These are phyloP conservation scores for Falco peregrinus DNA, from an alignment of 2,797 vertebrate genomes.

Conservation along the genomic window DNA sequence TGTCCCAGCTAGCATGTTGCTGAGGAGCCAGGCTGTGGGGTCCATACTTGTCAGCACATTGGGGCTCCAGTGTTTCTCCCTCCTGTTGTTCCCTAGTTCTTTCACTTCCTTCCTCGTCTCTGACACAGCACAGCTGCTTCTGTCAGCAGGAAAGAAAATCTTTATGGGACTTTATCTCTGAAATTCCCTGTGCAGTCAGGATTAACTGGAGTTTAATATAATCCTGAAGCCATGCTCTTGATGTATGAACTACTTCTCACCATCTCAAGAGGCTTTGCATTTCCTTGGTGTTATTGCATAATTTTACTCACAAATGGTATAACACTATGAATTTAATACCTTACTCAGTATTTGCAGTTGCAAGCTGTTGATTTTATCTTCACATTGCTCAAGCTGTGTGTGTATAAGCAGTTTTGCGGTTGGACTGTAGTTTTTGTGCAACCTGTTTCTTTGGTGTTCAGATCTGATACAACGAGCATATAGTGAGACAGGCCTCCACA, in stretches of 20 bases:
- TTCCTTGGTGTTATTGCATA: slow-evolving; percentile 1
- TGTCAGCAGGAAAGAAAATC: neutral
- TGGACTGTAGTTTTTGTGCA: neutral
- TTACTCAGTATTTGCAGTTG: neutral
- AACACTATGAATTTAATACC: neutral
- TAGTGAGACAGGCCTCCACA: neutral
- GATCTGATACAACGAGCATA: neutral
- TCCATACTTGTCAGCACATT: accelerated
- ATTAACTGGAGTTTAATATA: slow-evolving; percentile 10
- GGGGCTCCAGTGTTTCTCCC: neutral
- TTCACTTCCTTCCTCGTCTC: neutral
- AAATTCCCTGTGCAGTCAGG: neutral
- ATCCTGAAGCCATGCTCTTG: neutral
- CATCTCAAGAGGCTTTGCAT: neutral
- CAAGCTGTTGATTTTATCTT: neutral
- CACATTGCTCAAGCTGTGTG: neutral
- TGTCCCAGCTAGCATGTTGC: accelerated
- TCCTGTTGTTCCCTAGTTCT: neutral
- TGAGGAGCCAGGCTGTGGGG: accelerated
- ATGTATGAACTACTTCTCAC: neutral
- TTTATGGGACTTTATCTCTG: neutral
- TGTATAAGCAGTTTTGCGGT: neutral
- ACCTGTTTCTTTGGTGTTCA: neutral
- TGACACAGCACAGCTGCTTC: neutral
- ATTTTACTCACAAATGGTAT: neutral